Evolutionary conservation across 2,797 vertebrate species (phyloP), one percentile per base, ranked within the genome.

Genomic region (Rhynchotus rufescens): DNA sequence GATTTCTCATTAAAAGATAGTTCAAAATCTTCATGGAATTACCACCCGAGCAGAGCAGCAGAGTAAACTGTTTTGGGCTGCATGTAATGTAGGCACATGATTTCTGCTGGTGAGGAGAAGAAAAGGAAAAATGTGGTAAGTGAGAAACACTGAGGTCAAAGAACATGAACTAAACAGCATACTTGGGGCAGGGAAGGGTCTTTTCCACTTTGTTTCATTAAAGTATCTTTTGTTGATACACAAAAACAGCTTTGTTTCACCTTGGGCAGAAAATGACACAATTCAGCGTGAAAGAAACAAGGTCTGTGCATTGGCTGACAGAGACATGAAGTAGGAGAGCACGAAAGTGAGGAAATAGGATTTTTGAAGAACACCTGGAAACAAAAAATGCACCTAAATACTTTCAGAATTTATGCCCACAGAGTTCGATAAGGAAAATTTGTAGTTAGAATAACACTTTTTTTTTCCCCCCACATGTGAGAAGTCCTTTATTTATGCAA

Each of bases 321-420:
- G 0, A 3, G 1, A 10, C 0, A 2, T 9, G 26, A 34, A 66
- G 30, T 76, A 51, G 73, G 0, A 0, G 42, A 61, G 26, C 14
- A 49, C 19, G 38, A 21, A 38, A 32, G 6, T 6, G 25, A 81
- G n/a, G 7, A 77, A 80, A 54, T 6, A 4, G 32, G 6, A 0
- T 36, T 67, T 77, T 71, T 64, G 4, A 82, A 40, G 21, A 62
- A 54, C 73, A 51, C 6, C 26, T 54, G 10, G 10, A 74, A 71
- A 45, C 4, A 34, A 23, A 69, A 69, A 5, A 5, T 15, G 36
- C 51, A 42, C 36, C 76, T 45, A 42, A 69, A 25, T 5, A 15
- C 8, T 61, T 61, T 11, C 64, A 77, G 40, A 78, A 34, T 19
- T 65, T 65, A 40, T 75, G 32, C 9, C 28, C n/a, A 47, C 22